Percentiles rank a stretch among this genome's conserved stretches.
Conservation (phyloP, 2,113 vertebrate genomes). For the Alces alces region DNA sequence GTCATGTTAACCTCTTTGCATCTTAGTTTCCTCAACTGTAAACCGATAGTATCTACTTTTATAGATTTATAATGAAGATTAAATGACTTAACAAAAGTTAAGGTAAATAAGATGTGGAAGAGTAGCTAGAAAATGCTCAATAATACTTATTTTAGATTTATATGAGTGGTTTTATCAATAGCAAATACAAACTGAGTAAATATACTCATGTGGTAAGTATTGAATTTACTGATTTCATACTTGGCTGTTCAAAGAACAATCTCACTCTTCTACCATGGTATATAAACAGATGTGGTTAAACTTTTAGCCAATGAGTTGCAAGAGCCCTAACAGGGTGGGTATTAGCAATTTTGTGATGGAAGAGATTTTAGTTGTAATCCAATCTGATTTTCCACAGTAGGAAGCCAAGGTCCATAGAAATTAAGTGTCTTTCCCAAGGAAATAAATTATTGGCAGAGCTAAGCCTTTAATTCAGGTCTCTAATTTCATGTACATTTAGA, state of each 20-base stretch:
- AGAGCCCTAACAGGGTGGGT: not conserved
- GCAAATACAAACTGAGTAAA: not conserved
- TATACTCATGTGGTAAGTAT: not conserved
- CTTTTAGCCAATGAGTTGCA: not conserved
- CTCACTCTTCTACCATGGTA: not conserved
- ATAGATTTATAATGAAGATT: not conserved
- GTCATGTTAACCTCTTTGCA: not conserved
- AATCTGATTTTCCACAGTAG: not conserved
- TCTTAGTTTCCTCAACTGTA: not conserved
- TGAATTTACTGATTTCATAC: conserved; percentile 14
- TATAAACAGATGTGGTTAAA: not conserved
- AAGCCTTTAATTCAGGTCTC: not conserved
- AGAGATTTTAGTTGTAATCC: not conserved
- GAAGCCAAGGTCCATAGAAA: not conserved
- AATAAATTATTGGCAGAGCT: not conserved
- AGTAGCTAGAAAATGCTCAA: not conserved
- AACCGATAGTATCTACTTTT: not conserved
- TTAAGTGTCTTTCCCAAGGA: not conserved
- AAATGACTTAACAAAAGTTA: not conserved
- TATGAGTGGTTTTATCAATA: not conserved
- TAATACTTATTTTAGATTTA: not conserved
- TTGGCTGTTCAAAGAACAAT: not conserved
- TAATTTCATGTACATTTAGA: not conserved
- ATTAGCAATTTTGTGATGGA: not conserved
- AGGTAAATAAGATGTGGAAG: not conserved